Base-by-base conservation (phyloP, 2,113 vertebrate genomes). In the Atherinomorus stipes region DNA sequence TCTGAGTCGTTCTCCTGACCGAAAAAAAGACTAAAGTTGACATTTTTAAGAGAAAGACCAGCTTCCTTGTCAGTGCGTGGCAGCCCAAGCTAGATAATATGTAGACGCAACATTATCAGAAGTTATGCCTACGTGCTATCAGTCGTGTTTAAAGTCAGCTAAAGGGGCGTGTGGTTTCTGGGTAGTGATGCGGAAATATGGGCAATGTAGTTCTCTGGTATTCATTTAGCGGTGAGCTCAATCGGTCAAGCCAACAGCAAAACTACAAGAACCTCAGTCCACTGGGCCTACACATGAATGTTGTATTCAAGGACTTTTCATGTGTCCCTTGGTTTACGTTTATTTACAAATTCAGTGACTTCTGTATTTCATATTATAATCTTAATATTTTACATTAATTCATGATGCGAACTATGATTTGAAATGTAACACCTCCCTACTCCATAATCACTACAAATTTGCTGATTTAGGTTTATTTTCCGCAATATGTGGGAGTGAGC, bases 201-300 rank as follows among this genome's bases (percentile, higher is more conserved):
- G 93, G 91, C 83, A 85, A 79, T 75, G 65, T 54, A 4, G 91
- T 94, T 83, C 23, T 68, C 19, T 3, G 0, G 1, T 1, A 7
- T 13, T 15, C 2, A 1, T 1, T 1, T 0, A 0, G 0, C 3
- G 0, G 0, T 0, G 2, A 1, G 37, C 5, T 4, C 0, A 9
- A 2, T 0, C 1, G 1, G 2, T 2, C 9, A 52, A 4, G 3
- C 1, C 0, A 2, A 1, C 1, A 25, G 0, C 0, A 4, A n/a
- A 68, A 91, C 92, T 22, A 2, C 81, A 88, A 50, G 0, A 22
- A 68, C 90, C 92, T 85, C 6, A 70, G 44, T 70, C 72, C 85
- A 51, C 0, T n/a, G 64, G 60, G 51, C 4, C 1, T 4, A 4
- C 15, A 54, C 11, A 1, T 2, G 9, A n/a, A 21, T 4, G 54